Evolutionary conservation across 2,797 vertebrate species (phyloP).

Genomic region (Choloepus didactylus): DNA sequence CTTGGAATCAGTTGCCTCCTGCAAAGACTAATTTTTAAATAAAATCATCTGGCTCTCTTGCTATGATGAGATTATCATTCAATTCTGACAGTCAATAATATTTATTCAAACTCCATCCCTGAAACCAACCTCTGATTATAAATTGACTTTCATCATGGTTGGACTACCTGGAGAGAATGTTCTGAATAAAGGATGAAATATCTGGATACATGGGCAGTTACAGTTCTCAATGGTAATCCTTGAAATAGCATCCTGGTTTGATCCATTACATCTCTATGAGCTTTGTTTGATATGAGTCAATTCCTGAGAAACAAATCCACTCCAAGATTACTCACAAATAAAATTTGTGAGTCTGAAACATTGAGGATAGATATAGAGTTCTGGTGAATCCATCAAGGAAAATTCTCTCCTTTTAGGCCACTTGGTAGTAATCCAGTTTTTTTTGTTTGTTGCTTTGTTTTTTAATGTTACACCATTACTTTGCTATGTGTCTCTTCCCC

Average conservation of each 20-base stretch:
- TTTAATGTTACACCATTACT: not conserved
- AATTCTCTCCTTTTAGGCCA: not conserved
- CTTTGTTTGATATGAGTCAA: not conserved
- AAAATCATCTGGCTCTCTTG: not conserved
- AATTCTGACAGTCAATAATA: not conserved
- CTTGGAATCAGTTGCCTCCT: not conserved
- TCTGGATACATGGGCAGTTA: not conserved
- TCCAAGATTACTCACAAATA: not conserved
- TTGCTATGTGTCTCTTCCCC: not conserved
- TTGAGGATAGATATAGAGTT: not conserved
- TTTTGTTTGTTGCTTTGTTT: not conserved
- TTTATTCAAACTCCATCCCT: not conserved
- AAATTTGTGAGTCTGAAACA: conserved; percentile 18
- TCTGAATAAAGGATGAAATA: not conserved
- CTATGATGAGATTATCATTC: not conserved
- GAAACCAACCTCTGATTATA: conserved; percentile 37
- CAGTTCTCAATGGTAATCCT: not conserved
- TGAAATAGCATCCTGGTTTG: not conserved
- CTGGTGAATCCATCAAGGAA: not conserved
- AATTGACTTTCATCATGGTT: not conserved
- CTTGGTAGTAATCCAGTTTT: not conserved
- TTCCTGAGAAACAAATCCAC: not conserved
- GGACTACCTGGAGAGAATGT: not conserved
- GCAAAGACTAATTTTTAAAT: conserved; percentile 12
- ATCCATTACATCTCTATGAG: not conserved